Conservation (phyloP, 2,888 invertebrate species). For the Tachystola acroxantha region DNA sequence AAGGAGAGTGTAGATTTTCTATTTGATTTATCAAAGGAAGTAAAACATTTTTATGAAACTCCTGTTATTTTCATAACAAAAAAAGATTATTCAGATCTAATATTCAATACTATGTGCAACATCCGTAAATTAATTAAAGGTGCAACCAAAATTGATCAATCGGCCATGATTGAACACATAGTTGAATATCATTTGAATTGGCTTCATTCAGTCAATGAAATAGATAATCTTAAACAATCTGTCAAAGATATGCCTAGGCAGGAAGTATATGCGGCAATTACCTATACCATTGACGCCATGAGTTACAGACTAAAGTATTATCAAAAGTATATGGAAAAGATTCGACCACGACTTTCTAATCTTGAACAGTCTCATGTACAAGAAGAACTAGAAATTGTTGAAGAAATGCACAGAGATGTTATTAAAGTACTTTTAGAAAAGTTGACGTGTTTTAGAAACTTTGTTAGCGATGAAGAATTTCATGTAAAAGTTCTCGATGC, state of each 20-base stretch:
- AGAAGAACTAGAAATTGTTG: constrained; percentile 60
- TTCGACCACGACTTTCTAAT: constrained; percentile 33
- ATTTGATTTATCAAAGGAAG: constrained; percentile 52
- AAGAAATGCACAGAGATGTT: constrained; percentile 61
- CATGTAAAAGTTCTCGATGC: constrained; percentile 32
- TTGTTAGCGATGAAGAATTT: constrained; percentile 37
- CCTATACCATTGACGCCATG: constrained; percentile 54
- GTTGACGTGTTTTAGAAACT: constrained; percentile 44
- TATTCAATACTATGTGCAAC: constrained; percentile 51
- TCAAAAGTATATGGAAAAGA: constrained; percentile 46
- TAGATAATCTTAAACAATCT: constrained; percentile 43
- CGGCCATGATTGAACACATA: constrained; percentile 40
- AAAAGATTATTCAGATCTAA: constrained; percentile 52
- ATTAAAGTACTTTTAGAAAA: constrained; percentile 37
- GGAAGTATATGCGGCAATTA: constrained; percentile 45
- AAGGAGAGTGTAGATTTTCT: constrained; percentile 29
- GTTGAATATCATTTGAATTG: constrained; percentile 62
- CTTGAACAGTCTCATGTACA: constrained; percentile 35
- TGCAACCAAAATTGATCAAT: constrained; percentile 21
- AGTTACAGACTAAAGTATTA: constrained; percentile 48
- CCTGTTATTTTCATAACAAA: constrained; percentile 53
- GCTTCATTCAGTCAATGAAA: constrained; percentile 51
- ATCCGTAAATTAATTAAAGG: constrained; percentile 38
- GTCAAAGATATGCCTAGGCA: constrained; percentile 35
- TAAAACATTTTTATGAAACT: constrained; percentile 61